Evolutionary conservation across 2,113 vertebrate genomes (phyloP).

Genomic region (Cinclus cinclus): DNA sequence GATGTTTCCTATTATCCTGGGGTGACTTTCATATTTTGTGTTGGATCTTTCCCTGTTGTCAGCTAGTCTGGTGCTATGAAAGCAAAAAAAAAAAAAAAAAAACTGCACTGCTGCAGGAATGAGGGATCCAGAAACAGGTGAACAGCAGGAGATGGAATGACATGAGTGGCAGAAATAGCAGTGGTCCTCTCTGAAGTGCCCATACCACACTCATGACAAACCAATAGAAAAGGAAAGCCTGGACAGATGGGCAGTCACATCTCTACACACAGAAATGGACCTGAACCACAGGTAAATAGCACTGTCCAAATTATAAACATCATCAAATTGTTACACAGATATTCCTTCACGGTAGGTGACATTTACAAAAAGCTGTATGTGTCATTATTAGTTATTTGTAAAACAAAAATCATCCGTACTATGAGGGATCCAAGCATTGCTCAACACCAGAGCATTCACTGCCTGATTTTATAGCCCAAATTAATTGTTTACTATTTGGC

Average conservation of each 20-base stretch:
- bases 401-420: background rate
- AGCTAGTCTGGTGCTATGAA: background rate
- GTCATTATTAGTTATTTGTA: background rate
- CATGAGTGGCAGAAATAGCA: background rate
- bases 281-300: background rate
- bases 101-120: background rate
- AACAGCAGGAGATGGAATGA: background rate
- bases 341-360: accelerated
- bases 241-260: background rate
- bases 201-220: background rate
- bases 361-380: background rate
- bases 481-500: background rate
- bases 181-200: background rate
- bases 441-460: background rate
- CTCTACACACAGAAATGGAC: background rate
- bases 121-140: background rate
- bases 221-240: background rate
- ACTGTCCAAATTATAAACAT: background rate
- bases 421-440: background rate
- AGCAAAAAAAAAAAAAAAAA: background rate
- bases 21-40: background rate
- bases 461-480: background rate
- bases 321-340: background rate
- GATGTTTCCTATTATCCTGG: background rate
- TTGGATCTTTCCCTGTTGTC: background rate